phyloP scores from a whole-genome alignment of 2,888 invertebrate species.

The Xanthorhoe designata region DNA sequence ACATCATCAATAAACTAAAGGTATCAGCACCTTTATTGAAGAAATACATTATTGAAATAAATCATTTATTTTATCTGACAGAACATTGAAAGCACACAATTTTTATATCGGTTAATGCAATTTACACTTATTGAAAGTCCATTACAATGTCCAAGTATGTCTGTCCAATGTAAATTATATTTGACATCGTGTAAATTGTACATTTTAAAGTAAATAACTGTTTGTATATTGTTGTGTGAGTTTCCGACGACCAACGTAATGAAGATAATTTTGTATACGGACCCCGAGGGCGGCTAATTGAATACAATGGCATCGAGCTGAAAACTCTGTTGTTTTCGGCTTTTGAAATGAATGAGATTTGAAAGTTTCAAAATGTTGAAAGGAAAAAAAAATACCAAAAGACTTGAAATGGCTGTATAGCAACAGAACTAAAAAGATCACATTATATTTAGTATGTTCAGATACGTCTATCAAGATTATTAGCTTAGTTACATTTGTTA shows the following conservation, averaged over 20 bases:
- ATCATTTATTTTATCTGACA: background rate
- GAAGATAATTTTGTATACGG: conserved; percentile 62
- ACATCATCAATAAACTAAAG: no score
- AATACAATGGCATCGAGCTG: conserved; percentile 49
- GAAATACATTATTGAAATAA: no score
- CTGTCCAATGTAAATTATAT: background rate
- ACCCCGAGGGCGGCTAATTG: conserved; percentile 60
- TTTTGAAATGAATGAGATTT: conserved; percentile 4
- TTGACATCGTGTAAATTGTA: background rate
- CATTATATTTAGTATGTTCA: no score
- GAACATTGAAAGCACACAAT: background rate
- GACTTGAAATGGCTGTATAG: no score
- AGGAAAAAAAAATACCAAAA: background rate
- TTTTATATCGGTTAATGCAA: background rate
- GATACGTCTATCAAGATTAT: background rate
- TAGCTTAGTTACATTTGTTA: conserved; percentile 9
- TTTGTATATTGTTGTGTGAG: background rate
- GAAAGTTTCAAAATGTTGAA: background rate
- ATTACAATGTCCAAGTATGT: background rate
- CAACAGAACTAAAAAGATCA: no score
- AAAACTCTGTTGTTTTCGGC: conserved; percentile 12
- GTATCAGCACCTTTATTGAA: no score
- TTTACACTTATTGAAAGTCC: background rate
- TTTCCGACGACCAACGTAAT: conserved; percentile 47
- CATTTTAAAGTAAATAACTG: background rate